phyloP scores from a whole-genome alignment of 1,140 invertebrate species.

The Neocloeon triangulifer region DNA sequence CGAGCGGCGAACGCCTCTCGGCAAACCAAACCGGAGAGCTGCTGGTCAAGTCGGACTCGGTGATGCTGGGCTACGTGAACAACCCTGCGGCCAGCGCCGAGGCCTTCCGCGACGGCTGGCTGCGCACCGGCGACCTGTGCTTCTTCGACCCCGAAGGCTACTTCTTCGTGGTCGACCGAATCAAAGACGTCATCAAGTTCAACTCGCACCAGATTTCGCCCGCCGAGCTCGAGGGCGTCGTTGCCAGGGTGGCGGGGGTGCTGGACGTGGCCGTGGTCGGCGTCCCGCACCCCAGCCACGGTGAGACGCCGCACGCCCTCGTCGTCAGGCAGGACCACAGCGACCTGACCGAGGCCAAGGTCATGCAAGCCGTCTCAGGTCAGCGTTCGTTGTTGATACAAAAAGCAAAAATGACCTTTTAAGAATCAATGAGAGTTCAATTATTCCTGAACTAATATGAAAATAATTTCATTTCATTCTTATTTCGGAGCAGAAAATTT shows the following conservation, averaged over 20 bases:
- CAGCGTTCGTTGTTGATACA: too few species aligned
- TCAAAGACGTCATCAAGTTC: conserved; percentile 29
- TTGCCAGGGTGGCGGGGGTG: conserved; percentile 20
- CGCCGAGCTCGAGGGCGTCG: conserved; percentile 25
- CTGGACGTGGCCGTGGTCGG: conserved; percentile 26
- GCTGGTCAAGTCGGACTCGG: too few species aligned
- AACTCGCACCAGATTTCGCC: conserved; percentile 26
- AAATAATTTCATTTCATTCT: too few species aligned
- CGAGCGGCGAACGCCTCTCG: too few species aligned
- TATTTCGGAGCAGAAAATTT: too few species aligned
- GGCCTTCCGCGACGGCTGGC: conserved; percentile 21
- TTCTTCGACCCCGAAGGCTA: conserved; percentile 16
- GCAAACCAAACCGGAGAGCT: too few species aligned
- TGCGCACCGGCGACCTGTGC: conserved; percentile 24
- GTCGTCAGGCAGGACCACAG: conserved; percentile 13
- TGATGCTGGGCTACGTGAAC: conserved; percentile 15
- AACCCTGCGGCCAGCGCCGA: conserved; percentile 18
- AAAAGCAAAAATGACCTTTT: too few species aligned
- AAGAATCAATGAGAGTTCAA: too few species aligned
- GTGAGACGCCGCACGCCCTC: conserved; percentile 20
- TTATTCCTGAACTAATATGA: too few species aligned
- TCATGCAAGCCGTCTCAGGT: conserved; percentile 12
- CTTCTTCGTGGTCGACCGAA: conserved; percentile 21
- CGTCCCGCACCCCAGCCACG: conserved; percentile 18
- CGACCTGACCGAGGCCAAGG: conserved; percentile 4